These are phyloP conservation scores for Lacerta viridis DNA, from an alignment of 2,797 vertebrate species.

Conservation along the genomic window DNA sequence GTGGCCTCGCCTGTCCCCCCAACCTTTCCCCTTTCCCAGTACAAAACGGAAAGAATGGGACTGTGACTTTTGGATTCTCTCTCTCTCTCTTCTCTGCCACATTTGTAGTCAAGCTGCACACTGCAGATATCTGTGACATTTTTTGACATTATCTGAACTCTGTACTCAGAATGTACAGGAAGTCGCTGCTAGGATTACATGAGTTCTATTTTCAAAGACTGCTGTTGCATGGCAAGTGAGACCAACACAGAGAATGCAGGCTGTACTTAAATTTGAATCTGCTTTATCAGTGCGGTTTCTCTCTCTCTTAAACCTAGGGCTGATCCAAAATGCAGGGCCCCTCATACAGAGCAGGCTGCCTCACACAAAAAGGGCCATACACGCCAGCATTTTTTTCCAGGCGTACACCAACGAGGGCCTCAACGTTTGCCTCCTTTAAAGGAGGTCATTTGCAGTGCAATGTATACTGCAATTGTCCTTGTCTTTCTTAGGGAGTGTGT, in stretches of 20 bases:
- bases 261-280: not conserved
- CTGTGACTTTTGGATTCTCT: slow-evolving; percentile 30
- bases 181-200: slow-evolving; percentile 37
- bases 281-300: not conserved
- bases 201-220: slow-evolving; percentile 32
- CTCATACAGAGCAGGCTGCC: not conserved
- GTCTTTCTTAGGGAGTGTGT: not conserved
- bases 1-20: slow-evolving; percentile 37
- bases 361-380: not conserved
- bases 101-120: slow-evolving; percentile 29
- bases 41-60: slow-evolving; percentile 52
- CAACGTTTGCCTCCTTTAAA: not conserved
- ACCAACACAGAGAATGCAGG: not conserved
- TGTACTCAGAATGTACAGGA: slow-evolving; percentile 52
- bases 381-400: not conserved
- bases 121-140: not conserved
- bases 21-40: slow-evolving; percentile 1
- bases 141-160: slow-evolving; percentile 53
- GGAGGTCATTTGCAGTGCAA: no score
- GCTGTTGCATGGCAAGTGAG: slow-evolving; percentile 18
- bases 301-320: not conserved
- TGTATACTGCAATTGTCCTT: not conserved
- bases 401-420: not conserved
- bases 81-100: slow-evolving; percentile 16
- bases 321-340: not conserved